Base-by-base conservation (phyloP, 2,113 vertebrate species). In the Dicrurus megarhynchus region DNA sequence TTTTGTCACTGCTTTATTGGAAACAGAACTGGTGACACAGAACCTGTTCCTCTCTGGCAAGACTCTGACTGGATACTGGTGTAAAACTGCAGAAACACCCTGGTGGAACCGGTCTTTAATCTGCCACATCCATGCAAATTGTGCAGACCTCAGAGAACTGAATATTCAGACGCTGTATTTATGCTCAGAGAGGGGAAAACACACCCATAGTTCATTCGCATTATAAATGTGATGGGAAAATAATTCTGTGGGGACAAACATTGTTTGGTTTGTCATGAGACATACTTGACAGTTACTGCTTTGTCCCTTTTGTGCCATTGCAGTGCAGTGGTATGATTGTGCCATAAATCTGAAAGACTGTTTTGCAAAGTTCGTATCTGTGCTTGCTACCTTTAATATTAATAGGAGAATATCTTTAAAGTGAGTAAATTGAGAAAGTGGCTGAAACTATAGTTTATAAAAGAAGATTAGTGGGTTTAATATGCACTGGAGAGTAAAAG, bases 381-480 rank as follows among this genome's bases (percentile, higher is more conserved):
- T 91, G 56, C 97, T 98, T 95, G 90, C 97, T 97, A 98, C 98
- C 98, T 98, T 98, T 98, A 98, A 98, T 98, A 98, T 98, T 98
- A 98, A 98, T 98, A 98, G 98, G 90, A 97, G 97, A 98, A 97
- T 97, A 98, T 98, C 98, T 98, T 98, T 98, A 97, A 98, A 98
- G 98, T 97, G 98, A 98, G 98, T 98, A 98, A 98, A 98, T 98
- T 96, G 98, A 98, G 98, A 98, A 98, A 98, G 97, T 98, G 97
- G 97, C 96, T 98, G 98, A 98, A 98, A 98, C 97, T 97, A 97
- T 98, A 98, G 98, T 99, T 99, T 99, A 99, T 99, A 99, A 98
- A 99, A 98, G 98, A 99, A 99, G 99, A 99, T 99, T 99, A 99
- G 99, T 99, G 99, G 99, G 98, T 99, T 99, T 99, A 99, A 99